phyloP scores from a whole-genome alignment of 1,140 invertebrate species.

The Caenorhabditis brenneri region DNA sequence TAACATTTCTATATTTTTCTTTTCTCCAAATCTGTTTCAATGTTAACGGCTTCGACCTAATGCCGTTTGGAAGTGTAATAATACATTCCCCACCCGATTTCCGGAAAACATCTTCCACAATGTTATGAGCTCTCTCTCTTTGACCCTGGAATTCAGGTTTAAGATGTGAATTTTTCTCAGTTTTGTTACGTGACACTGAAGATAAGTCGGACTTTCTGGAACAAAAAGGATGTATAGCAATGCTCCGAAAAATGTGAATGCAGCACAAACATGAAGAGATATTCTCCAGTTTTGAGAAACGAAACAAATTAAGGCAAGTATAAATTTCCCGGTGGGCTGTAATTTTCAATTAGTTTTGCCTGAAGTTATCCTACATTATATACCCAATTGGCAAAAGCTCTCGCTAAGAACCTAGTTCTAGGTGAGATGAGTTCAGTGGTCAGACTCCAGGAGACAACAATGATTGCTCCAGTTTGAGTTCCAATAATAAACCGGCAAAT shows the following conservation, averaged over 20 bases:
- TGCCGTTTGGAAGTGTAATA: neutral
- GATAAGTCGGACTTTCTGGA: slow-evolving; percentile 1
- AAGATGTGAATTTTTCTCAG: neutral
- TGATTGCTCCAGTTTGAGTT: slow-evolving; percentile 18
- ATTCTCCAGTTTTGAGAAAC: slow-evolving; percentile 30
- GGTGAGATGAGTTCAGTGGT: slow-evolving; percentile 7
- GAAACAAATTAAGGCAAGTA: neutral
- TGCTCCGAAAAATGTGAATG: neutral
- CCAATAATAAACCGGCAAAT: slow-evolving; percentile 9
- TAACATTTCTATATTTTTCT: slow-evolving; percentile 23
- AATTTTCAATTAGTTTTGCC: neutral
- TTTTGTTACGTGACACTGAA: slow-evolving; percentile 9
- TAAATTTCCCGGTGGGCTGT: slow-evolving; percentile 7
- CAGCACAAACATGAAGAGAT: slow-evolving; percentile 11
- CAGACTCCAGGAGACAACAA: slow-evolving; percentile 23
- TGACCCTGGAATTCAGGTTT: neutral
- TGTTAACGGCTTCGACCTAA: neutral
- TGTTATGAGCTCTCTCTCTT: neutral
- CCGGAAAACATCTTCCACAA: neutral
- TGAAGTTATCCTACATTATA: neutral
- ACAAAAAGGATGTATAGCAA: neutral
- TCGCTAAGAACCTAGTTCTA: neutral
- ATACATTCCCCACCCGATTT: neutral
- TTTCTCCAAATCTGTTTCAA: slow-evolving; percentile 9
- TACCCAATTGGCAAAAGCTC: slow-evolving; percentile 25